Evolutionary conservation across 2,888 invertebrate genomes (phyloP).

Genomic region (Conops quadrifasciatus): DNA sequence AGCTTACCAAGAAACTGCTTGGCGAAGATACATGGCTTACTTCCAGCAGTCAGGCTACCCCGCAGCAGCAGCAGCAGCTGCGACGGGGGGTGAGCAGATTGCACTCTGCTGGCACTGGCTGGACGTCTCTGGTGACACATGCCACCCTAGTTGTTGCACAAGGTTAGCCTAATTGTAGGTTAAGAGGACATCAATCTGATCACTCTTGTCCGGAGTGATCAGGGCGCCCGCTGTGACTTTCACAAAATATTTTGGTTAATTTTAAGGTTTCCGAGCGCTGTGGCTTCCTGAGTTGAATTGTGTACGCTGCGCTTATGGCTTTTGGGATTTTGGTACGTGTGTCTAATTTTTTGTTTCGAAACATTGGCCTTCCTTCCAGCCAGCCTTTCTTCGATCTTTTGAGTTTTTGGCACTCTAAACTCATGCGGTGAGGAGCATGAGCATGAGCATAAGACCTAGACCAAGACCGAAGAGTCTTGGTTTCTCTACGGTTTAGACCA

Average conservation of each 20-base stretch:
- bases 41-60: constrained; percentile 41
- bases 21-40: constrained; percentile 36
- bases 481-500: constrained; percentile 34
- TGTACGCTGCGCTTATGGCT: not conserved
- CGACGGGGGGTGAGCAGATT: constrained; percentile 22
- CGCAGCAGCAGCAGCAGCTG: constrained; percentile 1
- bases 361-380: constrained; percentile 19
- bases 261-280: constrained; percentile 48
- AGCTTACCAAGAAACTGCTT: constrained; percentile 15
- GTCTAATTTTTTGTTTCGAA: constrained; percentile 27
- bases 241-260: constrained; percentile 65
- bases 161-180: constrained; percentile 58
- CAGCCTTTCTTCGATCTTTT: not conserved
- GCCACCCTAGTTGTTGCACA: constrained; percentile 62
- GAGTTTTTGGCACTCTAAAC: not conserved
- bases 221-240: constrained; percentile 58
- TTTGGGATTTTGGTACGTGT: constrained; percentile 8
- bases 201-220: constrained; percentile 20
- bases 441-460: too few species aligned
- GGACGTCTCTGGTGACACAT: constrained; percentile 41
- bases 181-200: constrained; percentile 49
- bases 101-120: not conserved
- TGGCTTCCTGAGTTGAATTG: constrained; percentile 50
- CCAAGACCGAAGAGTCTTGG: constrained; percentile 27
- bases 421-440: constrained; percentile 20